Evolutionary conservation across 2,888 invertebrate genomes (phyloP).

Genomic region (Gymnocheta viridis): DNA sequence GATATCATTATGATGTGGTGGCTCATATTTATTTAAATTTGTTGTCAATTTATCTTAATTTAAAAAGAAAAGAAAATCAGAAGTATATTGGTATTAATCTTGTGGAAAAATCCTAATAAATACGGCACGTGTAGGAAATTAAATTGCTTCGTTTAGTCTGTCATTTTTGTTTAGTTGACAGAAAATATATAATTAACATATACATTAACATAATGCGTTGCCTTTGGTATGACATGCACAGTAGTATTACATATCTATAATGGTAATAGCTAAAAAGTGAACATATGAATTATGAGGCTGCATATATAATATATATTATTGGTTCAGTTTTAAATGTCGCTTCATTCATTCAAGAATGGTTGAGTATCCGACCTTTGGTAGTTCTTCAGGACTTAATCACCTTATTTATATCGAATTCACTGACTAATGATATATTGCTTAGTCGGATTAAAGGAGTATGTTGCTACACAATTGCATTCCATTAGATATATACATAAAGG

Average conservation of each 20-base stretch:
- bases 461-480: too few relatives aligned
- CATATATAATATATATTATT: too few relatives aligned
- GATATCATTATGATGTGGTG: neutral
- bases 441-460: too few relatives aligned
- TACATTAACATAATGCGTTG: neutral
- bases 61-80: neutral
- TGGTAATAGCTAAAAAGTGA: neutral
- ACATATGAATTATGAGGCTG: too few relatives aligned
- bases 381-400: too few relatives aligned
- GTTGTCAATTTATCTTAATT: neutral
- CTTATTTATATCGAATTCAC: too few relatives aligned
- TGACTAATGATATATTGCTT: too few relatives aligned
- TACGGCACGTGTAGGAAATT: neutral
- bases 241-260: neutral
- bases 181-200: slow-evolving; percentile 1
- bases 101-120: neutral
- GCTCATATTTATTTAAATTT: neutral
- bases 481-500: too few relatives aligned
- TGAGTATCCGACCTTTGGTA: too few relatives aligned
- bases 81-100: neutral
- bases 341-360: too few relatives aligned
- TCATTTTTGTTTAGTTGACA: neutral
- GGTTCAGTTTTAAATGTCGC: too few relatives aligned
- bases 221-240: neutral
- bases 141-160: neutral